Conservation (phyloP, 2,888 invertebrate genomes). For the Sisyra terminalis region DNA sequence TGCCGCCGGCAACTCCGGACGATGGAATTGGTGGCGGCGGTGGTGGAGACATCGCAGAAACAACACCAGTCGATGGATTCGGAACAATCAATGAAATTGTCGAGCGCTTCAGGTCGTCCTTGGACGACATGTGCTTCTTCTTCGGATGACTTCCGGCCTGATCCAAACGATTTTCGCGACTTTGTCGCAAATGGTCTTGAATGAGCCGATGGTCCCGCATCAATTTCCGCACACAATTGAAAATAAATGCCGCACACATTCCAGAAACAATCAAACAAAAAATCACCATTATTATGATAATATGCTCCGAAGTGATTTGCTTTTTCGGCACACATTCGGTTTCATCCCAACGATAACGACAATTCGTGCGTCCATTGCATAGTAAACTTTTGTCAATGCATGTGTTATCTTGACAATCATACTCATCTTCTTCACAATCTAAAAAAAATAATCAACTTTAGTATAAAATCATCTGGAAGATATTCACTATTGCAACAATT, state of each 20-base stretch:
- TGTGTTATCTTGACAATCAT: slow-evolving; percentile 74
- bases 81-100: slow-evolving; percentile 17
- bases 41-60: background rate
- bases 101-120: slow-evolving; percentile 10
- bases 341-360: slow-evolving; percentile 71
- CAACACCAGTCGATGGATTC: background rate
- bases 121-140: slow-evolving; percentile 1
- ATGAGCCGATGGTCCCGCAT: slow-evolving; percentile 75
- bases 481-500: no score
- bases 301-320: slow-evolving; percentile 43
- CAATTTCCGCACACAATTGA: slow-evolving; percentile 74
- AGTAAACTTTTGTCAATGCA: slow-evolving; percentile 54
- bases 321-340: slow-evolving; percentile 31
- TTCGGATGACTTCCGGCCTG: slow-evolving; percentile 31
- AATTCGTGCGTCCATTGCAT: slow-evolving; percentile 64
- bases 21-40: slow-evolving; percentile 1
- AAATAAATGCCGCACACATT: slow-evolving; percentile 76
- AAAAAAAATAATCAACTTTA: no score
- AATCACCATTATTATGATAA: slow-evolving; percentile 73
- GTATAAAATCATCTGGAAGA: no score
- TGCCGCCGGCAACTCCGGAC: slow-evolving; percentile 20
- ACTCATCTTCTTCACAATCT: slow-evolving; percentile 42
- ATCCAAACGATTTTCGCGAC: slow-evolving; percentile 63
- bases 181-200: slow-evolving; percentile 62
- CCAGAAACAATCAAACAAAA: slow-evolving; percentile 75